phyloP scores from a whole-genome alignment of 2,797 vertebrate species.

The Rhinoraja longicauda region DNA sequence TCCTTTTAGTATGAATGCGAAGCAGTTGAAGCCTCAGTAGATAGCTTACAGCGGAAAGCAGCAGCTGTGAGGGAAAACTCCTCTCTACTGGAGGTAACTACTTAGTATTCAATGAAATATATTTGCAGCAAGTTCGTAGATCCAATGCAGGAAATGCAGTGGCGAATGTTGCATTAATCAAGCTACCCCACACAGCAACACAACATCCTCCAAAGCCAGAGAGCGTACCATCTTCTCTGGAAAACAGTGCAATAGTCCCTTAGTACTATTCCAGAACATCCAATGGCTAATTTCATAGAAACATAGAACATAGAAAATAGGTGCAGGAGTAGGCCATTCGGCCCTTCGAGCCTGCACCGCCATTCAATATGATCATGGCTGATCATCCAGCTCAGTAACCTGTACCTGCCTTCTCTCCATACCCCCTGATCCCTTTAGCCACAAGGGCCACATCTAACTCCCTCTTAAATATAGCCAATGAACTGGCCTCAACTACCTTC shows the following conservation, averaged over 20 bases:
- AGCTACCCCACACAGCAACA: no score
- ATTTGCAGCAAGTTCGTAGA: neutral
- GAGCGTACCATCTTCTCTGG: neutral
- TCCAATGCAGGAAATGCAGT: neutral
- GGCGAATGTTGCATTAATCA: neutral
- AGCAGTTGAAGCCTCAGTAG: slow-evolving; percentile 28
- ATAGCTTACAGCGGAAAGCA: slow-evolving; percentile 24
- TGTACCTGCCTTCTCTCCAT: no score
- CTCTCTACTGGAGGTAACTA: slow-evolving; percentile 18
- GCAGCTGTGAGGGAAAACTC: slow-evolving; percentile 34
- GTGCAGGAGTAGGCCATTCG: no score
- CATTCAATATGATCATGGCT: no score
- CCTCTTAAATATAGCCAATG: no score
- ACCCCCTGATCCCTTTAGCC: no score
- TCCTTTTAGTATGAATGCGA: slow-evolving; percentile 9
- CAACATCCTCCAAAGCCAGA: neutral
- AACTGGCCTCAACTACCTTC: no score
- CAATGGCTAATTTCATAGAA: no score
- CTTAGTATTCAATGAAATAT: neutral
- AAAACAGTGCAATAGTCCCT: neutral
- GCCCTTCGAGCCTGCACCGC: no score
- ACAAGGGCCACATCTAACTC: no score
- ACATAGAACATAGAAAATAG: no score
- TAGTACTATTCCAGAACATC: neutral
- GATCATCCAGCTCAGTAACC: no score